phyloP scores from a whole-genome alignment of 2,113 vertebrate species.

The Paedocypris sp. region DNA sequence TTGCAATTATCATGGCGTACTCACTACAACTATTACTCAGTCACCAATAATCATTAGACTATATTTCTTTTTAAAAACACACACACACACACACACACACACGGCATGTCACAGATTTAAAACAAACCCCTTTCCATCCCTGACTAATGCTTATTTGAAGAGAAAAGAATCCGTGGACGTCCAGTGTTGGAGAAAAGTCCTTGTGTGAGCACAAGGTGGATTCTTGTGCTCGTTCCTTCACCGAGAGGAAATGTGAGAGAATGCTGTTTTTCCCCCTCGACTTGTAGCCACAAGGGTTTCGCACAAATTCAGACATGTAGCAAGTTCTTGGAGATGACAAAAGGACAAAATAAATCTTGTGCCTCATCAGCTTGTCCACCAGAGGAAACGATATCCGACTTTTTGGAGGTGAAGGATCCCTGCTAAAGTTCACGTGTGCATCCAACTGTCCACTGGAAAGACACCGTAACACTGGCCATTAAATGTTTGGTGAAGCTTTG shows the following conservation, averaged over 20 bases:
- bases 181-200: slow-evolving; percentile 39
- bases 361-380: no score
- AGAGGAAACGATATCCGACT: no score
- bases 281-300: slow-evolving; percentile 37
- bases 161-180: slow-evolving; percentile 24
- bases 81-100: no score
- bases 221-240: slow-evolving; percentile 37
- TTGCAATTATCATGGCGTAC: slow-evolving; percentile 58
- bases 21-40: slow-evolving; percentile 57
- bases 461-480: no score
- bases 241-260: slow-evolving; percentile 50
- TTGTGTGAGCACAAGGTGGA: slow-evolving; percentile 27
- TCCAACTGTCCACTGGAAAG: no score
- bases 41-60: slow-evolving; percentile 55
- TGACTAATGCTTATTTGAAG: slow-evolving; percentile 35
- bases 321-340: no score
- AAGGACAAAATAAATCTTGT: no score
- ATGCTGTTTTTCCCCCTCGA: slow-evolving; percentile 53
- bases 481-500: no score
- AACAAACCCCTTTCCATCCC: slow-evolving; percentile 31
- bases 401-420: no score
- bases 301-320: slow-evolving; percentile 34
- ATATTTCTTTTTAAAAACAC: slow-evolving; percentile 48
- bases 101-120: slow-evolving; percentile 50
- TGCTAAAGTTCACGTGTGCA: no score